These are phyloP conservation scores for Corythaeola cristata DNA, from an alignment of 2,113 vertebrate species.

Conservation along the genomic window DNA sequence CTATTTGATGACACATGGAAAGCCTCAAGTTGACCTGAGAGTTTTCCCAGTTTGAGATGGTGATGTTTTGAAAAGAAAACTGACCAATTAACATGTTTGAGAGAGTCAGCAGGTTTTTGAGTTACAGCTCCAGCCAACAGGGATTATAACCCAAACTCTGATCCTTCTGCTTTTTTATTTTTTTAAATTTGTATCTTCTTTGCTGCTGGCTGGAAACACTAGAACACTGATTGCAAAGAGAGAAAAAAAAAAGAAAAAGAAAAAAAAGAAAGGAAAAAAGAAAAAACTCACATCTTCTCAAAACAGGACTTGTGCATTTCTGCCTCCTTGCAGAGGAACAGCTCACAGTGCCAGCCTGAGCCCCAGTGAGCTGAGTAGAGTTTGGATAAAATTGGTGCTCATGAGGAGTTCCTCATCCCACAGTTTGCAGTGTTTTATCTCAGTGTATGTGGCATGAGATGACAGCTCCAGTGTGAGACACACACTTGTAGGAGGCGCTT, in stretches of 20 bases:
- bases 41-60: background rate
- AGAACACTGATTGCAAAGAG: background rate
- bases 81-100: background rate
- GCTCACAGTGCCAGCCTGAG: accelerated
- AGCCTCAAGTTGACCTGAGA: background rate
- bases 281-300: background rate
- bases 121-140: background rate
- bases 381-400: background rate
- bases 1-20: background rate
- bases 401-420: accelerated
- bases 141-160: background rate
- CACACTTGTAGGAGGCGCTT: background rate
- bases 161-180: background rate
- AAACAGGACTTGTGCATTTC: background rate
- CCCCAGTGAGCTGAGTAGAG: background rate
- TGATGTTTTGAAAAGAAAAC: background rate
- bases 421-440: background rate
- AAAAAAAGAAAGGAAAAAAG: accelerated
- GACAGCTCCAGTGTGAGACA: background rate
- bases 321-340: accelerated
- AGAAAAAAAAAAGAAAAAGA: too few relatives aligned
- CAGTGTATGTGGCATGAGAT: accelerated
- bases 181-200: background rate
- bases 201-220: background rate
- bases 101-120: background rate